These are phyloP conservation scores for Stenolophus ochropezus DNA, from an alignment of 2,888 invertebrate species.

Conservation along the genomic window DNA sequence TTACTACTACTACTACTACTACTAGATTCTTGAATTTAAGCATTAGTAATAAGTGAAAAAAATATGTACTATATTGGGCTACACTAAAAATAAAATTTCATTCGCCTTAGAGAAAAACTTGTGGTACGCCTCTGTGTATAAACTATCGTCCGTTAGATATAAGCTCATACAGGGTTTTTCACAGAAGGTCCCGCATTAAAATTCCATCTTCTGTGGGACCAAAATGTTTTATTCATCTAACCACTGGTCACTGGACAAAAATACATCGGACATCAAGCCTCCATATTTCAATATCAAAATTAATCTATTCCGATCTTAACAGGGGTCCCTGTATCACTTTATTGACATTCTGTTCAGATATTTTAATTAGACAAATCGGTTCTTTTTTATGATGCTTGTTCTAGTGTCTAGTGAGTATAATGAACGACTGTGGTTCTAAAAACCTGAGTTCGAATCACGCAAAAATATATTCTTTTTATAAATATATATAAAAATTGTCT, in stretches of 20 bases:
- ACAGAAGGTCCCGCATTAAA: background rate
- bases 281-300: constrained; percentile 3
- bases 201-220: background rate
- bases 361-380: constrained; percentile 8
- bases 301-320: constrained; percentile 31
- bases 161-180: background rate
- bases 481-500: background rate
- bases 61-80: background rate
- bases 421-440: background rate
- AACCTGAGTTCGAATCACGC: background rate
- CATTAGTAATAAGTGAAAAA: too few species aligned
- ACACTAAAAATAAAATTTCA: background rate
- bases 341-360: constrained; percentile 6
- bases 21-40: too few species aligned
- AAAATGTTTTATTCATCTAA: constrained; percentile 12
- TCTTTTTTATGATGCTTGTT: background rate
- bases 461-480: background rate
- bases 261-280: background rate
- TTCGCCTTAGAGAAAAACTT: background rate
- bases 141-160: background rate
- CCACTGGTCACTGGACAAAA: background rate
- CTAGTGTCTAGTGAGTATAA: too few species aligned
- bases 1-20: too few species aligned
- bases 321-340: background rate
- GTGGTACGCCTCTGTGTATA: background rate